Evolutionary conservation across 2,113 vertebrate genomes (phyloP).

Genomic region (Oreocharis arfaki): DNA sequence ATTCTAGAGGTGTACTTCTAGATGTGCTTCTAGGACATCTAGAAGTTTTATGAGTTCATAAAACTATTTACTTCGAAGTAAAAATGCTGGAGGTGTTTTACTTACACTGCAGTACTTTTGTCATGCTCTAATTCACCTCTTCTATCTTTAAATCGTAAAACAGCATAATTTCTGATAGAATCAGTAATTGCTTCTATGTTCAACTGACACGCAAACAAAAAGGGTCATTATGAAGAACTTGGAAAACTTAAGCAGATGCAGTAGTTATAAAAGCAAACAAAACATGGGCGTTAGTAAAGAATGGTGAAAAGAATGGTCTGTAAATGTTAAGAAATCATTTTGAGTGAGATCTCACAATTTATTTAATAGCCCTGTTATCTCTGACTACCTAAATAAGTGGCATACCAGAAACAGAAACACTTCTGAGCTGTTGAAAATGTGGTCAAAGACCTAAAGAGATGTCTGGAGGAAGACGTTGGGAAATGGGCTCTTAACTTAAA

Average conservation of each 20-base stretch:
- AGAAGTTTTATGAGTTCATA: background rate
- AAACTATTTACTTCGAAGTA: background rate
- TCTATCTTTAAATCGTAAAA: background rate
- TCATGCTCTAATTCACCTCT: background rate
- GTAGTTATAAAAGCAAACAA: background rate
- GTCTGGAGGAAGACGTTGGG: background rate
- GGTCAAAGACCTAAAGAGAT: background rate
- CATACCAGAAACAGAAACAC: background rate
- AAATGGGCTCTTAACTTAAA: background rate
- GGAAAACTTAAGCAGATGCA: background rate
- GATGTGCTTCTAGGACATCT: too few species aligned
- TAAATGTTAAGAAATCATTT: background rate
- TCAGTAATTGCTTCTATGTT: background rate
- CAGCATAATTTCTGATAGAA: background rate
- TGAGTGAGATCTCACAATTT: background rate
- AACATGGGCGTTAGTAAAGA: background rate
- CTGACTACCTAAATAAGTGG: background rate
- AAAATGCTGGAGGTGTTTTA: background rate
- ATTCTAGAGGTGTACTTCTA: background rate
- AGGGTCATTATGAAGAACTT: background rate
- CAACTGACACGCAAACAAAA: background rate
- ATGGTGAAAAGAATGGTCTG: background rate
- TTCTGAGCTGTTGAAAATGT: background rate
- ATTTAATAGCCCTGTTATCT: background rate
- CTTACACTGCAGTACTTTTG: background rate